Base-by-base conservation (phyloP, 1,140 invertebrate genomes). In the Bradynema listronoti region DNA sequence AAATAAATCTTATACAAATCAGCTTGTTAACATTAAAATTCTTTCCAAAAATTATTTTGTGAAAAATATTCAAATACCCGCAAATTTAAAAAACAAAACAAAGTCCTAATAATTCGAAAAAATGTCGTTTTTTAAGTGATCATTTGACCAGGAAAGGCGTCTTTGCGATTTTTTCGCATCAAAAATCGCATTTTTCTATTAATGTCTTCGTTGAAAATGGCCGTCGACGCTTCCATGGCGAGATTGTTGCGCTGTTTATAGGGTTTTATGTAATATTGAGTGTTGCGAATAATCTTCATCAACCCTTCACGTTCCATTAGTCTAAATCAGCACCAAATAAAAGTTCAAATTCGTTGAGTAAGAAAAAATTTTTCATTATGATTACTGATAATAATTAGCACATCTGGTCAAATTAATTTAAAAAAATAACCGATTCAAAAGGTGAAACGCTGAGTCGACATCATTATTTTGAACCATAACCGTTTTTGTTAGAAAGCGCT, bases 141-240 rank as follows among this genome's bases (percentile, higher is more conserved):
- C 50, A 69, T 49, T 32, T 70, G 68, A 53, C 88, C 89, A 49
- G 89, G 88, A 78, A 85, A 95, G 0, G 93, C 88, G 72, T 94
- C 88, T n/a, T 84, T 81, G 61, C 93, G 82, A 80, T 96, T 95
- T 79, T 90, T 95, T 61, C 90, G 83, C 73, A 94, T 82, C 0
- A 96, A 83, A 84, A 97, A 94, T 71, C 89, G 82, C 69, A 97
- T 89, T 83, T 94, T 96, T 43, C 90, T 84, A 58, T 85, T 81
- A 90, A 97, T 95, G 68, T 97, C 93, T 82, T 93, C 89, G 73
- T 90, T 86, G 78, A 95, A 94, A 58, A 96, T 88, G 1, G 90
- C 84, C 82, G 89, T 90, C 78, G 90, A 92, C 72, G 84, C 87
- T 80, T 96, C 89, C 77, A 86, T 92, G 75, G 92, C 92, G 0